Evolutionary conservation across 2,113 vertebrate species (phyloP).

Genomic region (Axis porcinus): DNA sequence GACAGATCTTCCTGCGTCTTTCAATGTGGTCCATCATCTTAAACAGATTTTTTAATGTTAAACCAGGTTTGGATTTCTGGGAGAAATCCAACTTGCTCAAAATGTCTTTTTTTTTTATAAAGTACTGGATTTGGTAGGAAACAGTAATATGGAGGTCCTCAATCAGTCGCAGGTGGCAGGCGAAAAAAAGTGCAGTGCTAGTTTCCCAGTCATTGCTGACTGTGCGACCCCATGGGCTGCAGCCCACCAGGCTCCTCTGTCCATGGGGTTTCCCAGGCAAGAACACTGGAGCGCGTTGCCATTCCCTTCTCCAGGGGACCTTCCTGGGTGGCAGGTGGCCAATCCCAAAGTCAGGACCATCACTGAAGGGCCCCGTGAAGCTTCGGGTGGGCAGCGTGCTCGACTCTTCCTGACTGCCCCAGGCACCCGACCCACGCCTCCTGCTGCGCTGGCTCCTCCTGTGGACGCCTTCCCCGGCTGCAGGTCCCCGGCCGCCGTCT

Average conservation of each 20-base stretch:
- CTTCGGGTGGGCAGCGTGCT: no score
- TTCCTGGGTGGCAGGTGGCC: not conserved
- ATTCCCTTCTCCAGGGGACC: not conserved
- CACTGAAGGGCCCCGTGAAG: not conserved
- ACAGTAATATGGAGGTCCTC: not conserved
- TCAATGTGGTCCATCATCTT: not conserved
- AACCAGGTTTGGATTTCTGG: not conserved
- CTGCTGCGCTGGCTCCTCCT: not conserved
- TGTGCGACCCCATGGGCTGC: rapidly evolving
- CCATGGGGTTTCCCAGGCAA: not conserved
- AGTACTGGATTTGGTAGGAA: not conserved
- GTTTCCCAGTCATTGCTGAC: not conserved
- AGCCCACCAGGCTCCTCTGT: not conserved
- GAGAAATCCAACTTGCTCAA: not conserved
- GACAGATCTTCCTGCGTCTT: not conserved
- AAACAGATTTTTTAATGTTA: not conserved
- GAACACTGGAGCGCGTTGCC: not conserved
- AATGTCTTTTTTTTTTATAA: not conserved
- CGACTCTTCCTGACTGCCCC: rapidly evolving
- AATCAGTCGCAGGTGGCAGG: rapidly evolving
- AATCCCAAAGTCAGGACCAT: not conserved
- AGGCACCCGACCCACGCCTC: not conserved
- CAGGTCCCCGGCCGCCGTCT: not conserved
- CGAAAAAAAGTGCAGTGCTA: not conserved
- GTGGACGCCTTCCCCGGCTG: not conserved